Base-by-base conservation (phyloP, 1,140 invertebrate species). In the Diorhabda elongata region DNA sequence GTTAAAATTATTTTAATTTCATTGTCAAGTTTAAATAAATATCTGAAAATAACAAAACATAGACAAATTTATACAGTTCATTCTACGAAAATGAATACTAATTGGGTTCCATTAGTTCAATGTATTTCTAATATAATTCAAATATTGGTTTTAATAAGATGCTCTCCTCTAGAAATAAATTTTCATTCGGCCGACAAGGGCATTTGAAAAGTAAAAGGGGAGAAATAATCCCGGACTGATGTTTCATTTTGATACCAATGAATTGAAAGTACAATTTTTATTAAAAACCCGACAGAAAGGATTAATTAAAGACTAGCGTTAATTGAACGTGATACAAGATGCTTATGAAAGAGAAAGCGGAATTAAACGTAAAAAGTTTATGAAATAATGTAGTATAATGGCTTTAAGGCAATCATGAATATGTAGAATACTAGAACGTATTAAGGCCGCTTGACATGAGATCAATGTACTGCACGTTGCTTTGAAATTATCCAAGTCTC, bases 231-330 rank as follows among this genome's bases (percentile, higher is more conserved):
- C 47, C 47, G n/a, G 47, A 52, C 2, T 52, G 47, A 52, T 52
- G 6, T 52, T 52, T 52, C 47, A 52, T 52, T 52, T 52, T 52
- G n/a, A 52, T 52, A 52, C 47, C 47, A 52, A 52, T n/a, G 47
- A 52, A 52, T 52, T 52, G n/a, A 52, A 52, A 52, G 47, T 52
- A 52, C 47, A 52, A 52, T 52, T 52, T 52, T 52, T 52, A 52
- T 52, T 52, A 52, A 52, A 52, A 52, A 52, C 47, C n/a, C 47
- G 47, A 8, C 47, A n/a, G n/a, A 52, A 52, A 3, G 47, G 2
- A 8, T 52, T 52, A 52, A 52, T 52, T 52, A 52, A n/a, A n/a
- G 47, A 52, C n/a, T 4, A 52, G 47, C 6, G 47, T 52, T 8
- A 52, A 52, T 52, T 52, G 47, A n/a, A 52, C 6, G 47, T 52